Evolutionary conservation across 92 coral and sea anemone species (phyloP), one percentile per base, ranked within the genome.

Genomic region (Parazoanthus atlanticus): DNA sequence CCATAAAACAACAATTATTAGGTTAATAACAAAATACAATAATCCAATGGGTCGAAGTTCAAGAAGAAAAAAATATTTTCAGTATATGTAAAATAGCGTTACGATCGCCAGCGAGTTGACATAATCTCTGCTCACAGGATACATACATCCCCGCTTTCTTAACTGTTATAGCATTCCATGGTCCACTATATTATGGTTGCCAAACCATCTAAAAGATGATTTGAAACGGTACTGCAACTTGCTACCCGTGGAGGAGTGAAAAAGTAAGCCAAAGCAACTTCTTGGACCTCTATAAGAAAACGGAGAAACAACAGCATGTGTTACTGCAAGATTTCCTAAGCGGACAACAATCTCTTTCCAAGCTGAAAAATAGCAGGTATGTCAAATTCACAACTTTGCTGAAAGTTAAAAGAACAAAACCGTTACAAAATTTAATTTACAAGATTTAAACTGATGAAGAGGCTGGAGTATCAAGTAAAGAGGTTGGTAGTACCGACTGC

Each of bases 151-250:
- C 41, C 3, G 41, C 41, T 38, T 38, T 38, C 41, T 70, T 71
- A 16, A 71, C 38, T 46, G 25, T 56, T 56, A 71, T 71, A 85
- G 88, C 67, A 85, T 43, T 71, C 88, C 26, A 85, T 74, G 88
- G 26, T 43, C 19, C 88, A 85, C 47, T 85, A 85, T 28, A 21
- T 74, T 6, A 74, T 85, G 88, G 81, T 49, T 34, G 88, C 81
- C 3, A 85, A 47, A 79, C 30, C 74, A 30, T 74, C 88, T 1
- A 73, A 52, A 54, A 26, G 70, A 69, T 84, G 88, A 13, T 84
- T 84, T 23, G 16, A 47, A 32, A 41, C 75, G 11, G 77, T 84
- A 1, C 23, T 67, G 29, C 46, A n/a, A 38, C 9, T 84, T 19
- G 61, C 76, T 11, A 2, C 2, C 41, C 5, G 41, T 5, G 33